These are phyloP conservation scores for Calcarius lapponicus DNA, from an alignment of 2,797 vertebrate genomes.

Conservation along the genomic window DNA sequence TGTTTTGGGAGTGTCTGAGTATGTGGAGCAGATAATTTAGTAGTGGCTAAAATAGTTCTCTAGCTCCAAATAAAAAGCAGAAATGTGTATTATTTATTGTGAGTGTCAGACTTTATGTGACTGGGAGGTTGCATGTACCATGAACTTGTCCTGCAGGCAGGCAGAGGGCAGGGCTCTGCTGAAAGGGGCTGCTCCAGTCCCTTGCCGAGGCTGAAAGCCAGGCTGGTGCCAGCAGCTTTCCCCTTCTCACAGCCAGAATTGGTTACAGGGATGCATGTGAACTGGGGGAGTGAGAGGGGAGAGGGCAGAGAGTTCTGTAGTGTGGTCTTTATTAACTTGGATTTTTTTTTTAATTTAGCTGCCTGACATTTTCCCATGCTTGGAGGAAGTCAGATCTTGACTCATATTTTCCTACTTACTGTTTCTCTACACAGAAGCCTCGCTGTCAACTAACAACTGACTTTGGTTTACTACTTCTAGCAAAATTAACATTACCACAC, in stretches of 20 bases:
- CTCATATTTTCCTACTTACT: slow-evolving; percentile 19
- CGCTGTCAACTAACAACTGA: not conserved
- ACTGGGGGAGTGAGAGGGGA: not conserved
- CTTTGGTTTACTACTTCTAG: not conserved
- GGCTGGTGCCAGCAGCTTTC: not conserved
- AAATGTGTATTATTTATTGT: not conserved
- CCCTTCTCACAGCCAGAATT: not conserved
- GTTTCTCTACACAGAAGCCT: not conserved
- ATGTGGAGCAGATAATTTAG: not conserved
- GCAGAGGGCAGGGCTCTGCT: not conserved
- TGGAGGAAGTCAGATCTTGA: slow-evolving; percentile 18
- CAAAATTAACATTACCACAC: not conserved
- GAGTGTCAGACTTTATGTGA: not conserved
- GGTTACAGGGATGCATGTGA: not conserved
- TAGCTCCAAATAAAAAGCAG: not conserved
- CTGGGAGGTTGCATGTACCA: not conserved
- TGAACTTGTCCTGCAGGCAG: not conserved
- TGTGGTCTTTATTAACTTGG: not conserved
- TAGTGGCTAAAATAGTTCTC: not conserved
- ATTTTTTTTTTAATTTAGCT: slow-evolving; percentile 4
- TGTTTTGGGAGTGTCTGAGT: not conserved
- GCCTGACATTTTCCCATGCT: slow-evolving; percentile 46
- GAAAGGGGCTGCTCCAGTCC: not conserved
- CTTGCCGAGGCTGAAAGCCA: not conserved
- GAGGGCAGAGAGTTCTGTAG: not conserved